Evolutionary conservation across 37 sponge, comb jelly and placozoan genomes (phyloP).

Genomic region (Crambe crambe): DNA sequence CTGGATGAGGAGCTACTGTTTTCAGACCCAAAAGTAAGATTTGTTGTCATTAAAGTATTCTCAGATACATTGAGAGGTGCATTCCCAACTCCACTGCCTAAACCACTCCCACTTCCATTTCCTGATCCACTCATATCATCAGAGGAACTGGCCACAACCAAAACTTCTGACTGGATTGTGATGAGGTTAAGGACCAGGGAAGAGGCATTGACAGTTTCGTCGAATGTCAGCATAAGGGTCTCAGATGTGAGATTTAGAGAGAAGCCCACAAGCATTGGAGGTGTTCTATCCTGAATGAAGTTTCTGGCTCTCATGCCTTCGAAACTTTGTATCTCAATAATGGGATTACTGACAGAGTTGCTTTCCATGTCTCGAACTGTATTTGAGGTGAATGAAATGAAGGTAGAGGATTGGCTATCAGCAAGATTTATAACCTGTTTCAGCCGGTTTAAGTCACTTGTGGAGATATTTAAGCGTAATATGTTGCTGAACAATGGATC

Average conservation of each 20-base stretch:
- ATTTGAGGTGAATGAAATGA: constrained; percentile 30
- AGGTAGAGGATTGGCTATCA: constrained; percentile 38
- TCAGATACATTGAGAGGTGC: not conserved
- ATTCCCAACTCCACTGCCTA: not conserved
- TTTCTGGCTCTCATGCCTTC: not conserved
- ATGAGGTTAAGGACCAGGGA: constrained; percentile 66
- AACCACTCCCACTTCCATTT: constrained; percentile 23
- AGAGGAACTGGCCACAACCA: not conserved
- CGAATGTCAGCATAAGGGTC: constrained; percentile 70
- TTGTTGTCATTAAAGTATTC: not conserved
- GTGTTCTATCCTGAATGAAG: constrained; percentile 67
- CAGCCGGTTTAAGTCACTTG: constrained; percentile 74
- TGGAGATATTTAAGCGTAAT: constrained; percentile 48
- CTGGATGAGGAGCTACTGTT: constrained; percentile 57
- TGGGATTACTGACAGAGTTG: constrained; percentile 38
- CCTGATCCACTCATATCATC: not conserved
- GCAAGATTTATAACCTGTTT: constrained; percentile 78
- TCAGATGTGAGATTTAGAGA: constrained; percentile 81
- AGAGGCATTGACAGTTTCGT: constrained; percentile 83
- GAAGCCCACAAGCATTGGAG: constrained; percentile 62
- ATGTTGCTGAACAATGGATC: constrained; percentile 17
- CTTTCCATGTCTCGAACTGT: constrained; percentile 72
- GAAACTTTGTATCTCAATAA: constrained; percentile 17
- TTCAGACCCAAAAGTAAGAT: constrained; percentile 46
- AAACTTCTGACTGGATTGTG: constrained; percentile 38